Evolutionary conservation across 2,888 invertebrate species (phyloP), one percentile per base, ranked within the genome.

Genomic region (Melinaea menophilus): DNA sequence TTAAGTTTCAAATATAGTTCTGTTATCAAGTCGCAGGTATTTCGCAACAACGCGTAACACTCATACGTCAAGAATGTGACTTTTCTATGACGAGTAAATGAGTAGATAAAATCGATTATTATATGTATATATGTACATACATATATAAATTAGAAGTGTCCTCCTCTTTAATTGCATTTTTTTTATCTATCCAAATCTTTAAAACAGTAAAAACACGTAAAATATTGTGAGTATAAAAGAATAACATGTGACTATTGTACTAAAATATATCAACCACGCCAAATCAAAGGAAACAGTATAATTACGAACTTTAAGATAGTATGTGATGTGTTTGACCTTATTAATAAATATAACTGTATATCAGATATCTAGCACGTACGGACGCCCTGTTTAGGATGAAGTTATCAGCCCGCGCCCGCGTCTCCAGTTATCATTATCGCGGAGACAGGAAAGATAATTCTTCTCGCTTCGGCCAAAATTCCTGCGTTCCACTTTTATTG

Each of bases 401-500:
- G 62, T 61, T 61, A 64, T 64, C 58, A 58, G n/a, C n/a, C 47
- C 46, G 41, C 41, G 59, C 57, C 54, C 31, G 48, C 55, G 59
- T 61, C 57, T 59, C 34, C 59, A 13, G 58, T 61, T 67, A 64
- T 67, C 62, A 61, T 45, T 48, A 62, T 56, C 55, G 46, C 4
- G 41, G n/a, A 58, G 56, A 31, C 51, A 11, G 51, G 51, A 47
- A 5, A 59, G 66, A 66, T 66, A 66, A 64, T 59, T 55, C 35
- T 37, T 47, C 55, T 64, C 51, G 59, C 33, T 61, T 57, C 56
- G 55, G 59, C 59, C 60, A 48, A 55, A 59, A 57, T 55, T 56
- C 59, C 55, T 59, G 59, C 61, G 64, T 58, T 62, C 64, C 51
- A 66, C 46, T 64, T 64, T 61, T 62, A 51, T 51, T 51, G 11